Percentiles rank a stretch among this genome's conserved stretches.
These are phyloP conservation scores for Propithecus deckenii DNA, from an alignment of 2,797 vertebrate species.

Conservation along the genomic window DNA sequence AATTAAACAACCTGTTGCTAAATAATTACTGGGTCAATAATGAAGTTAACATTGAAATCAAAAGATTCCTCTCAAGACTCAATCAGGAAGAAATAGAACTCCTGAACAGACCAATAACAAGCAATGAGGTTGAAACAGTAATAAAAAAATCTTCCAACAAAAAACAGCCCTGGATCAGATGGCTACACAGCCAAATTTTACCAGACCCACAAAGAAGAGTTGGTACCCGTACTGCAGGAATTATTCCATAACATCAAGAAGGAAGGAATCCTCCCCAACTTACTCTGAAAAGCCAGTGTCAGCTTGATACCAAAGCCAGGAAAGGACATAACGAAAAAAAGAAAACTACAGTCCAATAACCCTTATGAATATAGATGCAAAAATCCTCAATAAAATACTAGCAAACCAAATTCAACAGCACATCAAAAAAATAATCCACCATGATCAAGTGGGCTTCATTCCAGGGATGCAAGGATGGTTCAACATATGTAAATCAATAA, in stretches of 20 bases:
- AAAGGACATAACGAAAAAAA: not conserved
- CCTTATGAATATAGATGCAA: not conserved
- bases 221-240: not conserved
- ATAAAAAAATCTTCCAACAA: not conserved
- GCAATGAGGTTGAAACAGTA: not conserved
- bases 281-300: not conserved
- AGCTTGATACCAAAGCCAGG: not conserved
- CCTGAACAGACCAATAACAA: not conserved
- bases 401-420: not conserved
- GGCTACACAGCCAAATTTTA: not conserved
- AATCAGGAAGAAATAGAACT: not conserved
- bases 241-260: not conserved
- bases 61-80: not conserved
- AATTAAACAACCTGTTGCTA: not conserved
- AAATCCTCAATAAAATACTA: not conserved
- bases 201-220: not conserved
- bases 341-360: not conserved
- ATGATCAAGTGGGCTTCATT: not conserved
- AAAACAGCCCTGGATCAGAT: not conserved
- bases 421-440: not conserved
- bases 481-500: not conserved
- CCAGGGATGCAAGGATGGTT: not conserved
- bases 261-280: not conserved
- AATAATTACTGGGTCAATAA: not conserved
- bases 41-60: not conserved